Percentiles rank a stretch among this genome's conserved stretches.
Evolutionary conservation across 2,888 invertebrate species (phyloP).

Genomic region (Spilarctia lutea): DNA sequence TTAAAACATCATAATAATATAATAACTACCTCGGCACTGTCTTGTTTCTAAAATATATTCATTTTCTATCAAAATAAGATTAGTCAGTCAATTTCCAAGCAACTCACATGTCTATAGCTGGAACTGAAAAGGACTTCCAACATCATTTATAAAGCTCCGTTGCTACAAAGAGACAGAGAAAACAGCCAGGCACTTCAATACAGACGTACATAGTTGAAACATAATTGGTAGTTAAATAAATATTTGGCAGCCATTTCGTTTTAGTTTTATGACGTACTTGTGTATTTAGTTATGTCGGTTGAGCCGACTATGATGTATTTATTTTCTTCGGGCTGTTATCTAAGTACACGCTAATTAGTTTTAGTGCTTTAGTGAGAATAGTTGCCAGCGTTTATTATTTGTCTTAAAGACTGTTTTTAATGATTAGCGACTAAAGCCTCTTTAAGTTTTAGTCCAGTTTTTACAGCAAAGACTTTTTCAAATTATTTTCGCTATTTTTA

Average conservation of each 20-base stretch:
- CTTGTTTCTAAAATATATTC: too few species aligned
- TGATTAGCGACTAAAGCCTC: too few species aligned
- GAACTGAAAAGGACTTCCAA: background rate
- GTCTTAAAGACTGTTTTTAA: background rate
- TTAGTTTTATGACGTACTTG: slow-evolving; percentile 4
- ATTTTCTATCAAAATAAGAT: too few species aligned
- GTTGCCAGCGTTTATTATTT: background rate
- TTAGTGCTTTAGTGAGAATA: background rate
- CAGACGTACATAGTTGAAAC: slow-evolving; percentile 1
- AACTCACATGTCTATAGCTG: background rate
- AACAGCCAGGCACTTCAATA: slow-evolving; percentile 3
- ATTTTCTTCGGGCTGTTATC: background rate
- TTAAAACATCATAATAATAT: too few species aligned
- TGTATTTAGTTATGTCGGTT: background rate
- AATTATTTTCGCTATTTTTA: too few species aligned
- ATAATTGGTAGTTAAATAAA: slow-evolving; percentile 21
- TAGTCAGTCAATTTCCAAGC: too few species aligned
- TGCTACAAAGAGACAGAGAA: background rate
- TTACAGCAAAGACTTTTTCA: too few species aligned
- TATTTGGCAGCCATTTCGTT: slow-evolving; percentile 2
- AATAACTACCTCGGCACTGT: too few species aligned
- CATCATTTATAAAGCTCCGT: background rate
- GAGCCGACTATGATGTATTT: background rate
- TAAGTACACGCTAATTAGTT: background rate
- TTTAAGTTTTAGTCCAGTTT: too few species aligned